phyloP scores from a whole-genome alignment of 1,140 invertebrate genomes.

The Brachionus rubens region DNA sequence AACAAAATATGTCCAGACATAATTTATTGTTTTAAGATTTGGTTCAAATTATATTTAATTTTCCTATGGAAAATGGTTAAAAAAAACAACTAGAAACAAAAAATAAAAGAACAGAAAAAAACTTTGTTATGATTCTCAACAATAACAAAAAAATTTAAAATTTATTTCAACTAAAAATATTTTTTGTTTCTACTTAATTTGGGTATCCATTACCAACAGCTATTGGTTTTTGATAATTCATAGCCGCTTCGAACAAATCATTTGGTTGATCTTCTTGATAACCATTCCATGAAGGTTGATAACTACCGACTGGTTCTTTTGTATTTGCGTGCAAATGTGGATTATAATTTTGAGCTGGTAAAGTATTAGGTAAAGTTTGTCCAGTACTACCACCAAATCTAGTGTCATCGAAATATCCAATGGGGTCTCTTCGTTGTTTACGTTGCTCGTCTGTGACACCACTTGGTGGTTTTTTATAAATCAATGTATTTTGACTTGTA shows the following conservation, averaged over 20 bases:
- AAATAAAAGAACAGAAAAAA: not conserved
- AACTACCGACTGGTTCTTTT: not conserved
- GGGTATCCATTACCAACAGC: constrained; percentile 14
- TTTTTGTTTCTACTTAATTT: not conserved
- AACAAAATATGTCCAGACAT: too few relatives aligned
- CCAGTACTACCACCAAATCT: constrained; percentile 24
- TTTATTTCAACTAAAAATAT: not conserved
- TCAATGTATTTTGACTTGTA: not conserved
- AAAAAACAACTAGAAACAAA: not conserved
- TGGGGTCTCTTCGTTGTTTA: constrained; percentile 27
- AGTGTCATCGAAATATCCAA: constrained; percentile 32
- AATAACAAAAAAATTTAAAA: constrained; percentile 5
- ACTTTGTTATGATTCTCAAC: not conserved
- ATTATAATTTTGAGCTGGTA: constrained; percentile 4
- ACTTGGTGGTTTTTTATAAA: constrained; percentile 25
- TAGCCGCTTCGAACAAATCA: not conserved
- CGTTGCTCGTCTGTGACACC: not conserved
- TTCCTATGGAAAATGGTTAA: constrained; percentile 8
- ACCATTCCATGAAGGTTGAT: constrained; percentile 20
- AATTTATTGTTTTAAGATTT: too few relatives aligned
- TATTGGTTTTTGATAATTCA: constrained; percentile 22
- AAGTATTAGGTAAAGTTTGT: not conserved
- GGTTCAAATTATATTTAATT: too few relatives aligned
- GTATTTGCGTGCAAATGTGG: not conserved
- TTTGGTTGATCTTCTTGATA: constrained; percentile 1